Evolutionary conservation across 2,888 invertebrate species (phyloP), one percentile per base, ranked within the genome.

Genomic region (Caenorhabditis uteleia): DNA sequence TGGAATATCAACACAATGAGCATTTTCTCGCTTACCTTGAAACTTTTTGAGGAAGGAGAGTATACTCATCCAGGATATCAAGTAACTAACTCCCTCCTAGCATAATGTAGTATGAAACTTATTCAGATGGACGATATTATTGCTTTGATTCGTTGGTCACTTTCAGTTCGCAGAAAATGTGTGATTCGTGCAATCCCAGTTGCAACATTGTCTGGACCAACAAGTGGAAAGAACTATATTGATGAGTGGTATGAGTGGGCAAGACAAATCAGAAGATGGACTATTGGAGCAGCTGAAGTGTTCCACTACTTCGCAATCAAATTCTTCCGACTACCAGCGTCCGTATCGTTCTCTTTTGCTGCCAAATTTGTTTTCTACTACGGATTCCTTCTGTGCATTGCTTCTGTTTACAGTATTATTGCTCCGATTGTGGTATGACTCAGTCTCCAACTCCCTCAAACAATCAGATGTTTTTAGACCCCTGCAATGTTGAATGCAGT

Each of bases 231-330:
- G 29, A 68, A 68, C 20, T 77, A 77, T 38, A 34, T 69, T 14
- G 70, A 77, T 48, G 79, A 79, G 45, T 69, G 79, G 67, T 75
- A 77, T 26, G 79, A 79, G 48, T 79, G 79, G 79, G 79, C 79
- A 7, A 66, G 79, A 21, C 79, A 79, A 46, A 71, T 76, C 27
- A 51, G 79, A 39, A 43, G 79, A 29, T 79, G 79, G 79, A 79
- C 79, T 18, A 79, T 79, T 44, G 79, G 79, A 36, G 79, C 79
- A 8, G 79, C 79, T 39, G 79, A 79, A 61, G 78, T 72, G 2
- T 79, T 79, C 68, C 79, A 79, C 51, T 79, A 79, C 60, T 79
- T 79, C 42, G 75, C 74, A 42, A 75, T 79, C 73, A 79, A 79
- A 44, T 74, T 70, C 42, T 70, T 69, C 62, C 60, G 59, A 3